Evolutionary conservation across 2,888 invertebrate species (phyloP).

Genomic region (Plagodis pulveraria): DNA sequence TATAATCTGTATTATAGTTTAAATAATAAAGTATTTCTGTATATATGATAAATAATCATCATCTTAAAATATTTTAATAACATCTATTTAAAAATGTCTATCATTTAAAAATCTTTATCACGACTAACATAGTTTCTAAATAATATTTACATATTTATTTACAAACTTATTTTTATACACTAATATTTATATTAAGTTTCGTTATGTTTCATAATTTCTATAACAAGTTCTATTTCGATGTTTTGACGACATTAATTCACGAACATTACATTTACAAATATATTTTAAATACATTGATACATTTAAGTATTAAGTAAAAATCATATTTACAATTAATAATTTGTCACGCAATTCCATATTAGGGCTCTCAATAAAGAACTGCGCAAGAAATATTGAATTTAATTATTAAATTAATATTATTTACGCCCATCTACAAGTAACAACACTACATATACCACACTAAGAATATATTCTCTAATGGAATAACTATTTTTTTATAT

Average conservation of each 20-base stretch:
- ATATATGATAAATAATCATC: constrained; percentile 33
- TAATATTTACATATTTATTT: neutral
- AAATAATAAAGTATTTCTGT: constrained; percentile 14
- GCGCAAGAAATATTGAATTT: constrained; percentile 38
- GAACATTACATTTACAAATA: constrained; percentile 1
- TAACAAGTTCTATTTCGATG: constrained; percentile 34
- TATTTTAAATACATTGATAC: constrained; percentile 5
- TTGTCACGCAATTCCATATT: constrained; percentile 47
- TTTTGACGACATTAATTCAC: constrained; percentile 15
- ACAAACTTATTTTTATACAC: constrained; percentile 17
- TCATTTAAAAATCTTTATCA: constrained; percentile 25
- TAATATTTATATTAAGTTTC: constrained; percentile 11
- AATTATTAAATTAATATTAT: constrained; percentile 29
- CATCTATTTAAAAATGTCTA: constrained; percentile 9
- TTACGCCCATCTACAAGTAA: neutral
- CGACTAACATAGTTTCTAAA: neutral
- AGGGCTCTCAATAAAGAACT: constrained; percentile 62
- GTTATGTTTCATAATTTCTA: constrained; percentile 6
- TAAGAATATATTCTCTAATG: neutral
- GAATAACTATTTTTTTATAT: no score
- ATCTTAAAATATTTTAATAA: constrained; percentile 2
- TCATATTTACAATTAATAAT: constrained; percentile 18
- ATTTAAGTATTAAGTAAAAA: neutral
- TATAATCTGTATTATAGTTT: constrained; percentile 1
- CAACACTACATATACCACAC: neutral